phyloP scores from a whole-genome alignment of 2,797 vertebrate genomes.

The Acrossocheilus fasciatus region DNA sequence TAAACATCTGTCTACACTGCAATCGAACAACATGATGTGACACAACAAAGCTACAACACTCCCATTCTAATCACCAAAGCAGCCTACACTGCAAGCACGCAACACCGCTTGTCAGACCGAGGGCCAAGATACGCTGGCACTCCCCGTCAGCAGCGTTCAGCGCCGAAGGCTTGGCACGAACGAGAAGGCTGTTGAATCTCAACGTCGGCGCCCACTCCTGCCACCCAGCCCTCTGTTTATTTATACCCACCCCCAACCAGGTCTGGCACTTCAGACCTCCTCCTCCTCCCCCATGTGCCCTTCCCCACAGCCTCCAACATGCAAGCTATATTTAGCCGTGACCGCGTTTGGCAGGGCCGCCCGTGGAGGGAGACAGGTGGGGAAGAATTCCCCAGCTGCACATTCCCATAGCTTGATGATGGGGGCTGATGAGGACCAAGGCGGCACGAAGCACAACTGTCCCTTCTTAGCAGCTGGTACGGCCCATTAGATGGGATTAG shows the following conservation, averaged over 20 bases:
- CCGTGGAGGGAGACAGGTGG: slow-evolving; percentile 65
- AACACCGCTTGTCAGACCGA: background rate
- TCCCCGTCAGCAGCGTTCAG: slow-evolving; percentile 4
- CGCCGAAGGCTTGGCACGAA: slow-evolving; percentile 5
- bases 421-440: slow-evolving; percentile 40
- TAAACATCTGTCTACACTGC: slow-evolving; percentile 4
- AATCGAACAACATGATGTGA: background rate
- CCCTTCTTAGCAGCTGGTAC: slow-evolving; percentile 51
- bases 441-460: slow-evolving; percentile 58
- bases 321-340: slow-evolving; percentile 60
- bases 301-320: slow-evolving; percentile 45
- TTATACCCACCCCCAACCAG: slow-evolving; percentile 48
- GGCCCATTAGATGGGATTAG: slow-evolving; percentile 63
- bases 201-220: slow-evolving; percentile 13
- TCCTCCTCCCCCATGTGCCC: slow-evolving; percentile 23
- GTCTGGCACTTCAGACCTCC: slow-evolving; percentile 38
- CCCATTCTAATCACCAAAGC: slow-evolving; percentile 20
- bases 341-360: slow-evolving; percentile 40
- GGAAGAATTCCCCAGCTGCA: slow-evolving; percentile 68
- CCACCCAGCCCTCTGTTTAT: slow-evolving; percentile 42
- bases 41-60: background rate
- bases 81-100: background rate
- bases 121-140: slow-evolving; percentile 5
- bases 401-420: slow-evolving; percentile 58
- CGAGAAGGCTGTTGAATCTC: slow-evolving; percentile 26